Evolutionary conservation across 1,140 invertebrate species (phyloP), one percentile per base, ranked within the genome.

Genomic region (Drosophila ananassae): DNA sequence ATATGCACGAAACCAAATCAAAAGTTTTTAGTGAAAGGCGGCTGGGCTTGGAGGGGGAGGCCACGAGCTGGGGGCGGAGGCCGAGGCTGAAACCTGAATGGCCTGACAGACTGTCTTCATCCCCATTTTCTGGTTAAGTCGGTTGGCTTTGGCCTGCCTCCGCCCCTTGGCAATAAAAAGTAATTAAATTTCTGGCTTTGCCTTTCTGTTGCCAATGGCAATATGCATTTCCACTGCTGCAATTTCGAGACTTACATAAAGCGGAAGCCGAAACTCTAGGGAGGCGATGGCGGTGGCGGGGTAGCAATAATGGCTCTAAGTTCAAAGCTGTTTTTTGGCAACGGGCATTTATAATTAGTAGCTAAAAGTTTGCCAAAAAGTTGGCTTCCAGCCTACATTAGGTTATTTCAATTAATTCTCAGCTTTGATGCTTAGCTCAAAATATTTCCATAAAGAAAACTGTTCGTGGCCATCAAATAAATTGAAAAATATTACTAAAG

Each of bases 141-240:
- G 48, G 46, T 53, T 41, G 41, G 63, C 5, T 51, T 80, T 61
- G 54, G 56, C 52, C 58, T 24, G 66, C 13, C 54, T 73, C 61
- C 37, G 62, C 37, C 60, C 63, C 64, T 52, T 63, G 46, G 60
- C 66, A 79, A 79, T 83, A 79, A 83, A 83, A 84, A 76, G 80
- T 84, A 83, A 83, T 83, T 83, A 83, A 76, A 83, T 84, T 83
- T 83, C 62, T 69, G 63, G 66, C 64, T 69, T 39, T 67, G 66
- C 66, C 63, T 69, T 30, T 47, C 63, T 34, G 66, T 69, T 69
- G 66, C 66, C 66, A 69, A 56, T 69, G 66, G 66, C 66, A 69
- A 69, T 69, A 57, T 69, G 66, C 66, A 69, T 57, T 69, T 69
- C 25, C 41, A 69, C 10, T 48, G 66, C 63, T 69, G 66, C 66